phyloP scores from a whole-genome alignment of 2,797 vertebrate species.

The Chelonia mydas region DNA sequence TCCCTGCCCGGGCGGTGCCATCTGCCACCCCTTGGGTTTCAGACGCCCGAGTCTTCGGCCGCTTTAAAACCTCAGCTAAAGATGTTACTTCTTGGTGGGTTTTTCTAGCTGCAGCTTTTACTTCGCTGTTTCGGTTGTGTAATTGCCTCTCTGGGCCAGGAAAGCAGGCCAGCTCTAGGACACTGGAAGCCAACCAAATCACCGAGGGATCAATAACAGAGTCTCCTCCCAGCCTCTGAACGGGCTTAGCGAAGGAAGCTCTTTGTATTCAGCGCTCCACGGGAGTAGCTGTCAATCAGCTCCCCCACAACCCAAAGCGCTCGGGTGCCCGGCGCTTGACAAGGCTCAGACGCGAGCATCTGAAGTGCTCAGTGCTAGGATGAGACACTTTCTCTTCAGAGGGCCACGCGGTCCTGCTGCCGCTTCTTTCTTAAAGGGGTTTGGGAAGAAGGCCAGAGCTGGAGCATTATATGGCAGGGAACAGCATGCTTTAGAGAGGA shows the following conservation, averaged over 20 bases:
- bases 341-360: fast-evolving
- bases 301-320: fast-evolving
- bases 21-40: not conserved
- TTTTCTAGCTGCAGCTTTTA: not conserved
- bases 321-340: not conserved
- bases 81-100: not conserved
- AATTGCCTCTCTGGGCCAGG: not conserved
- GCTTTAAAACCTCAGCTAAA: not conserved
- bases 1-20: no score
- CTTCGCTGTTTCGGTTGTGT: not conserved
- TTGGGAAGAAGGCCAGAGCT: conserved; percentile 3
- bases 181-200: not conserved
- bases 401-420: not conserved
- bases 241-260: fast-evolving
- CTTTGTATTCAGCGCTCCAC: fast-evolving
- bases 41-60: not conserved
- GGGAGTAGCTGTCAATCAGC: not conserved
- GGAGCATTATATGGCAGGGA: fast-evolving
- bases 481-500: not conserved
- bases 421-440: fast-evolving
- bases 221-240: fast-evolving
- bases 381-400: conserved; percentile 16
- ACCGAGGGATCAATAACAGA: not conserved
- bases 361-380: not conserved
- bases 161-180: not conserved